These are phyloP conservation scores for Myocastor coypus DNA, from an alignment of 2,113 vertebrate genomes.

Conservation along the genomic window DNA sequence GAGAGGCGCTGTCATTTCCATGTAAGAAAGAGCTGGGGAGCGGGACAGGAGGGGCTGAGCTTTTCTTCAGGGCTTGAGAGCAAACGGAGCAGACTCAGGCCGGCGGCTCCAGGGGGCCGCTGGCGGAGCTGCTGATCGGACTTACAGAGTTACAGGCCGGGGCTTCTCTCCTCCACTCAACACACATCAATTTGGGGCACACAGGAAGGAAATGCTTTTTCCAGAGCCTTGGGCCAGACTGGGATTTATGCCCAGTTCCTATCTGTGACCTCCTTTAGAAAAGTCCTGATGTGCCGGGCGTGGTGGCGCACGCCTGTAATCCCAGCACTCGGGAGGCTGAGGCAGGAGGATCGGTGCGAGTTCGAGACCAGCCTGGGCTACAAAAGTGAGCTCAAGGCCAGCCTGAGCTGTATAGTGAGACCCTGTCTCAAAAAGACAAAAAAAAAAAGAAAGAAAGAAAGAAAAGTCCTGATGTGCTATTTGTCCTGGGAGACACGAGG, in stretches of 20 bases:
- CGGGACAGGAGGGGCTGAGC: background rate
- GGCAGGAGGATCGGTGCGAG: too few species aligned
- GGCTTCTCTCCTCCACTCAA: background rate
- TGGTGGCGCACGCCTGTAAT: too few species aligned
- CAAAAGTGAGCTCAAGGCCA: too few species aligned
- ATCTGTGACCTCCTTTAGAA: background rate
- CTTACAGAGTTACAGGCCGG: background rate
- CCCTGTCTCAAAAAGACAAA: too few species aligned
- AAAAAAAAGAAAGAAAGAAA: too few species aligned
- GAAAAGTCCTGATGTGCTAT: background rate
- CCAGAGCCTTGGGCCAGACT: background rate
- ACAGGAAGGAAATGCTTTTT: background rate
- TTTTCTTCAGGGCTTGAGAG: background rate
- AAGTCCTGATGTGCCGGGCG: background rate
- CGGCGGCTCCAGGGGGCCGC: too few species aligned
- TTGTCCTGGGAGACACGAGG: background rate
- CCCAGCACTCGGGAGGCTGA: too few species aligned
- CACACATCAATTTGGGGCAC: background rate
- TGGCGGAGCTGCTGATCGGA: background rate
- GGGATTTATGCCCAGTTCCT: background rate
- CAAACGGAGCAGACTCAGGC: background rate
- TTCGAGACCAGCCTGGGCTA: too few species aligned
- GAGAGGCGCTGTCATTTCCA: slow-evolving; percentile 10
- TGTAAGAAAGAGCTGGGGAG: background rate
- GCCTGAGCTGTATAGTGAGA: too few species aligned